Conservation (phyloP, 2,888 invertebrate genomes). For the Morinoia aosen region DNA sequence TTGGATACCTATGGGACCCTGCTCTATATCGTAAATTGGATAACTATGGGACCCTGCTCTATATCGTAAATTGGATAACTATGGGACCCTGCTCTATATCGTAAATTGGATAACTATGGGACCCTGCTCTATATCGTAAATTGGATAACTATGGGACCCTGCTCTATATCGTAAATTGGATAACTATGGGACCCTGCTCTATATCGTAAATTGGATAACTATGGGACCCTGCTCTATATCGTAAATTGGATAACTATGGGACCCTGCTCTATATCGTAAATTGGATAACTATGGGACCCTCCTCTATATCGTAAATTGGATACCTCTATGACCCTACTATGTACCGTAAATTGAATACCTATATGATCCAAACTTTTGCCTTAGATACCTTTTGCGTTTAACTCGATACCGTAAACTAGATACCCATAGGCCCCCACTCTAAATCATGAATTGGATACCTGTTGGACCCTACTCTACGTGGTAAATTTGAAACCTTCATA, state of each 20-base stretch:
- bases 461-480: background rate
- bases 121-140: too few relatives aligned
- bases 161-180: background rate
- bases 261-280: too few relatives aligned
- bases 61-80: background rate
- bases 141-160: too few relatives aligned
- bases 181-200: background rate
- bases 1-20: too few relatives aligned
- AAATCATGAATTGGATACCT: background rate
- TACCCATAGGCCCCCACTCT: background rate
- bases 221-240: background rate
- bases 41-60: background rate
- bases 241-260: too few relatives aligned
- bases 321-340: background rate
- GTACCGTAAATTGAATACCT: background rate
- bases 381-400: background rate
- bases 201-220: background rate
- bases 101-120: too few relatives aligned
- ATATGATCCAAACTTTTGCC: background rate
- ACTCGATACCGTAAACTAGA: too few relatives aligned
- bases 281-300: too few relatives aligned
- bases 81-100: background rate
- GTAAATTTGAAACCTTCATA: background rate
- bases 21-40: too few relatives aligned
- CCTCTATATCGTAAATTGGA: background rate